Evolutionary conservation across 37 sponge, comb jelly and placozoan species (phyloP).

Genomic region (Beroe forskalii): DNA sequence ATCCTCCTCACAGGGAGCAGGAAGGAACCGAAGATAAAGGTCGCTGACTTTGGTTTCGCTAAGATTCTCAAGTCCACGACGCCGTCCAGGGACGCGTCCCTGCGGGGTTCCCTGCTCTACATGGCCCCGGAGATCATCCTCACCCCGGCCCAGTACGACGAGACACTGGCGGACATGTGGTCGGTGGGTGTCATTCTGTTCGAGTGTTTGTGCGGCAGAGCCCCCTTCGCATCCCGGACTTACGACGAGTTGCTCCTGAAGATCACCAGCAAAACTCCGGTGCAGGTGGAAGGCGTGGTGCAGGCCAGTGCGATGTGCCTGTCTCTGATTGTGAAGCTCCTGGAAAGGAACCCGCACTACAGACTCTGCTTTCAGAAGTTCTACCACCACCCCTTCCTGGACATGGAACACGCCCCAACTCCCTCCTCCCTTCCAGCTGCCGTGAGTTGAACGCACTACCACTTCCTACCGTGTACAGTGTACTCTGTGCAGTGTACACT

Average conservation of each 20-base stretch:
- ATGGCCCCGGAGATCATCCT: constrained; percentile 59
- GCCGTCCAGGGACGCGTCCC: constrained; percentile 18
- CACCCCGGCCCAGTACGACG: neutral
- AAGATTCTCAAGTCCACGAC: constrained; percentile 53
- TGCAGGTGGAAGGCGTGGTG: constrained; percentile 20
- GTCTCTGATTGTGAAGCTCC: constrained; percentile 24
- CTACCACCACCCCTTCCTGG: constrained; percentile 49
- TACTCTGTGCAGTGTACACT: no score
- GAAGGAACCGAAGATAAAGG: constrained; percentile 50
- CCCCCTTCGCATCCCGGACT: constrained; percentile 62
- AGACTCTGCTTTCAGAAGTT: constrained; percentile 47
- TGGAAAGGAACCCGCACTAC: constrained; percentile 4
- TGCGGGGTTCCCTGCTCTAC: constrained; percentile 58
- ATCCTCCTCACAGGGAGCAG: constrained; percentile 23
- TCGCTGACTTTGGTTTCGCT: constrained; percentile 60
- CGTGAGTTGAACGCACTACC: no score
- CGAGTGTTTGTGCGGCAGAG: constrained; percentile 55
- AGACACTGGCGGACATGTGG: constrained; percentile 56
- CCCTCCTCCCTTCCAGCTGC: constrained; percentile 51
- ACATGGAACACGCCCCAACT: constrained; percentile 63
- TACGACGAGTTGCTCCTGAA: constrained; percentile 32
- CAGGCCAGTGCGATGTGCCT: neutral
- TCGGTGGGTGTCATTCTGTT: constrained; percentile 30
- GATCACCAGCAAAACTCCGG: constrained; percentile 4
- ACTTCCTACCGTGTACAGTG: no score